These are phyloP conservation scores for Eufriesea mexicana DNA, from an alignment of 1,140 invertebrate genomes.

Conservation along the genomic window DNA sequence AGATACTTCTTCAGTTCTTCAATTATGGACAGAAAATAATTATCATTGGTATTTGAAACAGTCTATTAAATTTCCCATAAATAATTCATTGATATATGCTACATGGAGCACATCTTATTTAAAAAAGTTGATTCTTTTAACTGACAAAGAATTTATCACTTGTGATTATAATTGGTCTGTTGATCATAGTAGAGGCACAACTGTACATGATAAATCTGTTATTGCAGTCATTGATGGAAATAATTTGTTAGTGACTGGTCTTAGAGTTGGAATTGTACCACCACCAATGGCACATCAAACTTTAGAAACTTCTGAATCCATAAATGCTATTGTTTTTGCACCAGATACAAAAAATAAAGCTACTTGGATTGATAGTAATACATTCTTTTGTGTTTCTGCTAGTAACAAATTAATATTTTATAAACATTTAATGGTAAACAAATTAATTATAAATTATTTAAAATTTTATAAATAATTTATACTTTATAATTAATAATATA, in stretches of 20 bases:
- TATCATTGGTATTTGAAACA: conserved; percentile 97
- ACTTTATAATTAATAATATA: not conserved
- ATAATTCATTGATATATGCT: conserved; percentile 81
- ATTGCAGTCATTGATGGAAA: conserved; percentile 92
- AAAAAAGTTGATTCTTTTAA: conserved; percentile 74
- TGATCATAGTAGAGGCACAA: conserved; percentile 82
- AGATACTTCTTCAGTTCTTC: conserved; percentile 80
- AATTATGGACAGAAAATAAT: conserved; percentile 92
- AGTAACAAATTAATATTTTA: conserved; percentile 70
- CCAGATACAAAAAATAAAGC: conserved; percentile 69
- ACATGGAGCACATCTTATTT: conserved; percentile 82
- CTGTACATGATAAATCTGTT: conserved; percentile 82
- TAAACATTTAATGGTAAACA: conserved; percentile 53
- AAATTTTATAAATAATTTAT: not conserved
- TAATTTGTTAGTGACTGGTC: conserved; percentile 88
- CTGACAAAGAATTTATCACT: conserved; percentile 81
- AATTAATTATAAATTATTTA: conserved; percentile 58
- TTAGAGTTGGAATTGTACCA: conserved; percentile 88
- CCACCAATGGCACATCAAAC: conserved; percentile 90
- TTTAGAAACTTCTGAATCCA: conserved; percentile 82
- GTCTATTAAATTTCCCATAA: conserved; percentile 82
- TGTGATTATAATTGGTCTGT: conserved; percentile 86
- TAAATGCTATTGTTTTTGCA: conserved; percentile 86
- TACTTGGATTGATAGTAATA: conserved; percentile 77
- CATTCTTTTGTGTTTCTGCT: conserved; percentile 70